phyloP scores from a whole-genome alignment of 2,888 invertebrate species.

The Oscheius sp. region DNA sequence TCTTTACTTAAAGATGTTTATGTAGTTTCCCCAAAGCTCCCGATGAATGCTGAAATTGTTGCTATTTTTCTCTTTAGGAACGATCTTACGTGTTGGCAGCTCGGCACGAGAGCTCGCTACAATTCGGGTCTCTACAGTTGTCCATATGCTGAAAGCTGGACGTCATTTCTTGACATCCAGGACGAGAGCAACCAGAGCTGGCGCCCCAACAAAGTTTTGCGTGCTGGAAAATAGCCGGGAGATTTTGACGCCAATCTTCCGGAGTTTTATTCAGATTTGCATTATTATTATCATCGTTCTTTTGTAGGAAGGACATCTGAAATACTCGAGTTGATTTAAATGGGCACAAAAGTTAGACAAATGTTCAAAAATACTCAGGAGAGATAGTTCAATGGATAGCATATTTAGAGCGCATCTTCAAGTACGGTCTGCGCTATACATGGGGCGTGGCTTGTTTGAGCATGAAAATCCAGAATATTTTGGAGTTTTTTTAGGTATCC shows the following conservation, averaged over 20 bases:
- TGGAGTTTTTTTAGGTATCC: too few relatives aligned
- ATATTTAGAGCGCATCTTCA: too few relatives aligned
- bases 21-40: background rate
- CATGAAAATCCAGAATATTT: too few relatives aligned
- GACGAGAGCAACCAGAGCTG: background rate
- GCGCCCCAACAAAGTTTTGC: conserved; percentile 11
- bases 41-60: background rate
- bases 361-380: too few relatives aligned
- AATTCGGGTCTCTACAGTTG: conserved; percentile 9
- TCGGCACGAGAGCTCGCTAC: conserved; percentile 8
- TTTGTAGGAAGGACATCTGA: too few relatives aligned
- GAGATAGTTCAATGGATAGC: too few relatives aligned
- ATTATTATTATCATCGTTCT: too few relatives aligned
- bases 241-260: background rate
- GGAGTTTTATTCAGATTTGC: too few relatives aligned
- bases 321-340: too few relatives aligned
- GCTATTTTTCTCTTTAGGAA: background rate
- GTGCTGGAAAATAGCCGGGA: conserved; percentile 9
- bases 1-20: background rate
- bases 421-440: too few relatives aligned
- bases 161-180: conserved; percentile 12
- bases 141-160: conserved; percentile 8
- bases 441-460: too few relatives aligned
- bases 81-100: conserved; percentile 19
- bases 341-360: too few relatives aligned